Conservation (phyloP, 92 coral and sea anemone species). For the Epizoanthus fatuus region DNA sequence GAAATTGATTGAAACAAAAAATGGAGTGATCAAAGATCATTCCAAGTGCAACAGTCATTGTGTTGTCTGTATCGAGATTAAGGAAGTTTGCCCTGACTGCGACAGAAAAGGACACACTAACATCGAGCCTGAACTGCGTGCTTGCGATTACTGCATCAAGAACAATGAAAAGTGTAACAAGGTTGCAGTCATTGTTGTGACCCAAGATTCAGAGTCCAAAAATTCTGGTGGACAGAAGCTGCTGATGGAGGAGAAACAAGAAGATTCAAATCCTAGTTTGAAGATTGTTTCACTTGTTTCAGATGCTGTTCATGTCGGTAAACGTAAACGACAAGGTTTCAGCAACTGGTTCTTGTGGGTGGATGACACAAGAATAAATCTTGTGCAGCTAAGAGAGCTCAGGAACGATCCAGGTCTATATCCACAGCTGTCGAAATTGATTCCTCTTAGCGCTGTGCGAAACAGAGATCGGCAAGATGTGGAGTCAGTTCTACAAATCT, state of each 20-base stretch:
- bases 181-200: slow-evolving; percentile 37
- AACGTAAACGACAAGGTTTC: not conserved
- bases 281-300: slow-evolving; percentile 21
- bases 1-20: slow-evolving; percentile 50
- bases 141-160: slow-evolving; percentile 16
- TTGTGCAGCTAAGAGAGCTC: slow-evolving; percentile 20
- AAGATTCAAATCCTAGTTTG: slow-evolving; percentile 21
- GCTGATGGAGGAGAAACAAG: slow-evolving; percentile 46
- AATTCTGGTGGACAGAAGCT: slow-evolving; percentile 27
- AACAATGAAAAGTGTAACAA: slow-evolving; percentile 2
- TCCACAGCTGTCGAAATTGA: not conserved
- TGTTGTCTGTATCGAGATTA: slow-evolving; percentile 37
- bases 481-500: slow-evolving; percentile 21
- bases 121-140: slow-evolving; percentile 46
- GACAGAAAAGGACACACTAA: slow-evolving; percentile 36
- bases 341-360: slow-evolving; percentile 13
- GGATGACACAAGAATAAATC: too few relatives aligned
- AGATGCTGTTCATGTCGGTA: slow-evolving; percentile 18
- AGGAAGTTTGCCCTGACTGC: slow-evolving; percentile 38
- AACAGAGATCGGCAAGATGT: slow-evolving; percentile 30
- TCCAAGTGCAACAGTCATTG: slow-evolving; percentile 47
- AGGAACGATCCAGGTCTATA: slow-evolving; percentile 50
- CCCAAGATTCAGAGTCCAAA: slow-evolving; percentile 48
- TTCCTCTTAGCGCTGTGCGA: slow-evolving; percentile 28
- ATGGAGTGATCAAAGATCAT: slow-evolving; percentile 37